phyloP scores from a whole-genome alignment of 2,797 vertebrate genomes.

The Pipistrellus pygmaeus region DNA sequence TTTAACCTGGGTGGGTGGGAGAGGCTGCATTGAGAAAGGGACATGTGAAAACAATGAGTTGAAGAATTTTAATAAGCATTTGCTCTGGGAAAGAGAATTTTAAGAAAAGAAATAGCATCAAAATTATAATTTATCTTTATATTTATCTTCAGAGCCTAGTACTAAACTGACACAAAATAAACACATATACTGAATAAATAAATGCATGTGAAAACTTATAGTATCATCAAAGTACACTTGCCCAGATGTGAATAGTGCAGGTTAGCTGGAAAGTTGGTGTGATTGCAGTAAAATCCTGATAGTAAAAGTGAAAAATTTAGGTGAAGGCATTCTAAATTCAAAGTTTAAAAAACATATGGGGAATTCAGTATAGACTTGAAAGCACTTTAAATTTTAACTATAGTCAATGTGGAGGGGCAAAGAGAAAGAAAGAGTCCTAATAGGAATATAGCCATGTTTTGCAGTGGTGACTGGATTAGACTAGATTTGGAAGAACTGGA shows the following conservation, averaged over 20 bases:
- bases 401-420: neutral
- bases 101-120: neutral
- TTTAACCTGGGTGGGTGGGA: neutral
- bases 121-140: conserved; percentile 36
- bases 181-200: neutral
- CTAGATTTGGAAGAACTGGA: neutral
- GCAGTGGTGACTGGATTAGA: neutral
- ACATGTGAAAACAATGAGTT: conserved; percentile 4
- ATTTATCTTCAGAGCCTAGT: neutral
- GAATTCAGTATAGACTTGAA: neutral
- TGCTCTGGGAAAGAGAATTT: neutral
- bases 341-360: neutral
- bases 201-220: neutral
- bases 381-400: neutral
- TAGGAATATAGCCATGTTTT: neutral
- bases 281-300: neutral
- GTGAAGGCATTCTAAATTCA: neutral
- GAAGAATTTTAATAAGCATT: conserved; percentile 35
- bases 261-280: neutral
- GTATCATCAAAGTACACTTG: neutral
- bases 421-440: neutral
- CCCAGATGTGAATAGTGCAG: neutral
- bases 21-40: neutral
- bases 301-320: neutral
- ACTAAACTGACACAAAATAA: neutral